Base-by-base conservation (phyloP, 2,113 vertebrate species). In the Gymnorhina tibicen region DNA sequence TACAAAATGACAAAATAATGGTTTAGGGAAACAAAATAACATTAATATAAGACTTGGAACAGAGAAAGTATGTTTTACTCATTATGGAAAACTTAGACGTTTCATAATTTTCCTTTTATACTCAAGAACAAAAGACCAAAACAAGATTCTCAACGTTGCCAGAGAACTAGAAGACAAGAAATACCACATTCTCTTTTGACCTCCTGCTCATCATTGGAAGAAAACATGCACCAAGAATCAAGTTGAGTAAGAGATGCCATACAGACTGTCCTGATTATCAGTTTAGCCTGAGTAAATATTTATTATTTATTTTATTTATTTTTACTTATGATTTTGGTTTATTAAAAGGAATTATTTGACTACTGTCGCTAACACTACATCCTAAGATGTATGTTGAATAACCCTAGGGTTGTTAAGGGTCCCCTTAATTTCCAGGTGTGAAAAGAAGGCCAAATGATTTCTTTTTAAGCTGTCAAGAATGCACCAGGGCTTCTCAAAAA, bases 401-500 rank as follows among this genome's bases (percentile, higher is more conserved):
- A 44, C 59, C 13, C 23, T 88, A 41, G 22, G 21, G 10, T 87
- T 85, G 21, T 85, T 89, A 67, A 46, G 39, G 84, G 69, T 84
- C 53, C 13, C 66, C 35, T 90, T 94, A 86, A 84, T 94, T 96
- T 91, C 84, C 93, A 52, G 19, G 60, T 58, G 46, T 41, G 44
- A 32, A 83, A 89, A 88, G 60, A 94, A 93, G 77, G 93, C 37
- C n/a, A 95, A 93, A 62, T 55, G 2, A 64, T 96, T 95, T 94
- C 52, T 95, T 89, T 86, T 95, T 95, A 96, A 96, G 37, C 68
- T 96, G 64, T 74, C 12, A 56, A 93, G 72, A 94, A 69, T 55
- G 84, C 63, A 91, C 70, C 37, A 46, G 44, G 19, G 22, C 77
- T 97, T 96, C 93, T 95, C 49, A 92, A 94, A 83, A 97, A 97